phyloP scores from a whole-genome alignment of 1,140 invertebrate species.

The Trachelipus rathkii region DNA sequence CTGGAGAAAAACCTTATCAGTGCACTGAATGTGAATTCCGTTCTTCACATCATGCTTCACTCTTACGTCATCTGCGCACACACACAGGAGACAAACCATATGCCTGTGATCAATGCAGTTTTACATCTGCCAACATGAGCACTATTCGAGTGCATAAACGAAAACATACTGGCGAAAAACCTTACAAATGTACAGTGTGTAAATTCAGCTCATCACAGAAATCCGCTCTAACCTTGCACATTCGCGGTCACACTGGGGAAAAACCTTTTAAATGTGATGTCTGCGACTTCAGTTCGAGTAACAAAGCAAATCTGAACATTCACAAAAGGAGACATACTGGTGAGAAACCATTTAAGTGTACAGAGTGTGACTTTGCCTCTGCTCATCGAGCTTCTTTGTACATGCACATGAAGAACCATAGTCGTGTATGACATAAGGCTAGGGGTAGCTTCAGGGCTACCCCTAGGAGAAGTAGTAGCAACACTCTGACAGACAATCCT shows the following conservation, averaged over 20 bases:
- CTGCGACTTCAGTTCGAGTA: constrained; percentile 21
- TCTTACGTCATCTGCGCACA: constrained; percentile 12
- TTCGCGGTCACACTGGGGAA: constrained; percentile 23
- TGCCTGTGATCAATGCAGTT: constrained; percentile 17
- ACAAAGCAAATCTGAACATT: constrained; percentile 20
- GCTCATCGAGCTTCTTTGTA: constrained; percentile 5
- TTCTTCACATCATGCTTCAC: constrained; percentile 17
- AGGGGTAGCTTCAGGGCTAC: no score
- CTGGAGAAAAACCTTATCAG: constrained; percentile 27
- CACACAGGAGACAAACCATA: constrained; percentile 22
- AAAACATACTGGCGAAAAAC: constrained; percentile 22
- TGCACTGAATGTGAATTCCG: constrained; percentile 23
- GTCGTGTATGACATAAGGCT: no score
- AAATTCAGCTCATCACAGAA: constrained; percentile 24
- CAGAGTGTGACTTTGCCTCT: constrained; percentile 20
- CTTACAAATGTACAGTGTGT: constrained; percentile 24
- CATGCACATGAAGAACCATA: no score
- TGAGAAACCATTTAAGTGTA: constrained; percentile 23
- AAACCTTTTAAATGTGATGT: constrained; percentile 22
- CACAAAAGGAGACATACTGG: constrained; percentile 23
- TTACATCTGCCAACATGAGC: constrained; percentile 8
- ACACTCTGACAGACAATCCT: no score
- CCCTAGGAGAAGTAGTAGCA: no score
- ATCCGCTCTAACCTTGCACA: constrained; percentile 18
- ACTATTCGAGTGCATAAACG: constrained; percentile 15